A percentile compares a stretch with the other conserved stretches of the same genome.
These are phyloP conservation scores for Bombus soroeensis DNA, from an alignment of 1,140 invertebrate genomes.

Conservation along the genomic window DNA sequence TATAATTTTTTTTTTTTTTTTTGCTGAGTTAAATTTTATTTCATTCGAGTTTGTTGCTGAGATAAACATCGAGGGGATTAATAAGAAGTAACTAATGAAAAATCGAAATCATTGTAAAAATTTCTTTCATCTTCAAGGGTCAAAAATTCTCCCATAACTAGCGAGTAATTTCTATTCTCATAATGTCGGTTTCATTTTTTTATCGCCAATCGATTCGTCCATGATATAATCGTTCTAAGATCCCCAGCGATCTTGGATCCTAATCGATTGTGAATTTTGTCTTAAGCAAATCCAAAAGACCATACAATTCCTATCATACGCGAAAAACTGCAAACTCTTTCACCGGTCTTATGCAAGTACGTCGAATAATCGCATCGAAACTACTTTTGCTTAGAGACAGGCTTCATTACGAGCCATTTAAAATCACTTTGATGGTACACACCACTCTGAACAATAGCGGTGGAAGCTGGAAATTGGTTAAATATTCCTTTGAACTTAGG, in stretches of 20 bases:
- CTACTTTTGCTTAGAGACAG: not conserved
- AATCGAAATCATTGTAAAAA: not conserved
- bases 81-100: not conserved
- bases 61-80: too few species aligned
- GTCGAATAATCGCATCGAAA: not conserved
- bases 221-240: not conserved
- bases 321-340: not conserved
- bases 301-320: not conserved
- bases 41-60: not conserved
- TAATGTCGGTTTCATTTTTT: too few species aligned
- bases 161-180: too few species aligned
- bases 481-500: conserved; percentile 5
- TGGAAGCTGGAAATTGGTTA: not conserved
- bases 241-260: too few species aligned
- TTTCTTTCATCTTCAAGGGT: not conserved
- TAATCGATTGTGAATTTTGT: not conserved
- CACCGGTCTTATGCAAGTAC: not conserved
- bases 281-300: not conserved
- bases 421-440: not conserved
- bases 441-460: not conserved
- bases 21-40: too few species aligned
- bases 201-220: not conserved
- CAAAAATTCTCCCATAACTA: too few species aligned
- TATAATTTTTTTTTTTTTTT: too few species aligned
- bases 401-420: not conserved